These are phyloP conservation scores for Apamea monoglypha DNA, from an alignment of 2,888 invertebrate genomes.

Conservation along the genomic window DNA sequence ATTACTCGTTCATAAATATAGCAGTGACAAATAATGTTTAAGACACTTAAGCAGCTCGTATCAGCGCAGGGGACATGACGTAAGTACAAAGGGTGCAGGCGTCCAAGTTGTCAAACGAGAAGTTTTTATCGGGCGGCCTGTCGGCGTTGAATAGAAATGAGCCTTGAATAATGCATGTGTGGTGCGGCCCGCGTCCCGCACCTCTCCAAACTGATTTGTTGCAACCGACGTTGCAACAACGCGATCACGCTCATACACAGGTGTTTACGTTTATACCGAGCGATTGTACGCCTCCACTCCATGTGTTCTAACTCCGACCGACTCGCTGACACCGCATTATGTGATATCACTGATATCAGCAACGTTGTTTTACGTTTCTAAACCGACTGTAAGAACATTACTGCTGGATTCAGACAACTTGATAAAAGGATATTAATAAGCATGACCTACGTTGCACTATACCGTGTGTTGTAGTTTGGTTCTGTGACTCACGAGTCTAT, in stretches of 20 bases:
- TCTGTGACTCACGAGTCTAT: slow-evolving; percentile 65
- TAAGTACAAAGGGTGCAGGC: slow-evolving; percentile 89
- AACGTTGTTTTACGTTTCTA: slow-evolving; percentile 46
- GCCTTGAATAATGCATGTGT: slow-evolving; percentile 89
- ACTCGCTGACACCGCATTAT: slow-evolving; percentile 57
- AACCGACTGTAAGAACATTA: slow-evolving; percentile 59
- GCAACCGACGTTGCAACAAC: slow-evolving; percentile 72
- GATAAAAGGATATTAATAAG: slow-evolving; percentile 64
- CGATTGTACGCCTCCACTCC: slow-evolving; percentile 45
- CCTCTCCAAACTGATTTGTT: slow-evolving; percentile 83
- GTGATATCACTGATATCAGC: slow-evolving; percentile 50
- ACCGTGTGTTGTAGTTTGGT: slow-evolving; percentile 54
- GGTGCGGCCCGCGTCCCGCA: slow-evolving; percentile 74
- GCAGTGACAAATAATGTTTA: slow-evolving; percentile 76
- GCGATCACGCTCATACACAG: slow-evolving; percentile 69
- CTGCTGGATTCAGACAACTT: slow-evolving; percentile 46
- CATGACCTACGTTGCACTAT: slow-evolving; percentile 50
- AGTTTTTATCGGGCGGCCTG: slow-evolving; percentile 89
- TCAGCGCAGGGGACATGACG: slow-evolving; percentile 79
- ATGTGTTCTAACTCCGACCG: slow-evolving; percentile 47
- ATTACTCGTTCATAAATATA: slow-evolving; percentile 72
- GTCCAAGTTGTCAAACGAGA: slow-evolving; percentile 89
- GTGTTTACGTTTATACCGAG: slow-evolving; percentile 66
- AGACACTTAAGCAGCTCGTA: slow-evolving; percentile 71
- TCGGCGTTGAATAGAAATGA: slow-evolving; percentile 90